phyloP scores from a whole-genome alignment of 2,888 invertebrate species.

The Zaprionus obscuricornis region DNA sequence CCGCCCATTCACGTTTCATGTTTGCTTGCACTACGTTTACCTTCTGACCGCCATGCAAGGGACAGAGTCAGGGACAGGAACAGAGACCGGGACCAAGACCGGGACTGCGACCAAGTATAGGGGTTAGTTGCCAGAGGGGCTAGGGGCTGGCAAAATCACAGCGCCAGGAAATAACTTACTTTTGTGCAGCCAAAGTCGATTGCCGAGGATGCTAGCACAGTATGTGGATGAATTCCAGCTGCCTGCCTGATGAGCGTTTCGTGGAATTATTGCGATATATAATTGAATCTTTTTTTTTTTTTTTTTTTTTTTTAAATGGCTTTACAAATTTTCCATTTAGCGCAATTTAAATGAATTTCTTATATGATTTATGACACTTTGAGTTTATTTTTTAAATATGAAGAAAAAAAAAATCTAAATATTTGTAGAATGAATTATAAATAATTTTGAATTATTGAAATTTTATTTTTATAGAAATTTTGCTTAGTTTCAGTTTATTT shows the following conservation, averaged over 20 bases:
- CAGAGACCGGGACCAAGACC: neutral
- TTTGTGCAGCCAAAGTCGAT: slow-evolving; percentile 43
- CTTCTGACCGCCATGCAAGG: slow-evolving; percentile 51
- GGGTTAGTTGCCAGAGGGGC: too few species aligned
- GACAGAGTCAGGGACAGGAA: neutral
- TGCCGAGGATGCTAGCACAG: slow-evolving; percentile 34
- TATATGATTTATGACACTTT: neutral
- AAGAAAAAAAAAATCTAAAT: too few species aligned
- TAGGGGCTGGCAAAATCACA: slow-evolving; percentile 20
- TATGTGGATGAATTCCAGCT: slow-evolving; percentile 16
- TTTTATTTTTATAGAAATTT: too few species aligned
- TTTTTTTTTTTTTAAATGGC: slow-evolving; percentile 8
- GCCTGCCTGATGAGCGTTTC: slow-evolving; percentile 35
- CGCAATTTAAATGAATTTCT: slow-evolving; percentile 4
- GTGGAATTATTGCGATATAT: slow-evolving; percentile 29
- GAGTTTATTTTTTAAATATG: neutral
- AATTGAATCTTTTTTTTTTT: slow-evolving; percentile 40
- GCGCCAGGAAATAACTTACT: slow-evolving; percentile 78
- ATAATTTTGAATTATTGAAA: too few species aligned
- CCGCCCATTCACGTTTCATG: slow-evolving; percentile 75
- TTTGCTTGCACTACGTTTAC: slow-evolving; percentile 43
- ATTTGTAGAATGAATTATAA: too few species aligned
- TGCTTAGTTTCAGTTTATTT: too few species aligned
- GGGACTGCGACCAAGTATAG: too few species aligned
- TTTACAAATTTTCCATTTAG: slow-evolving; percentile 18